Evolutionary conservation across 2,888 invertebrate genomes (phyloP).

Genomic region (Clusia tigrina): DNA sequence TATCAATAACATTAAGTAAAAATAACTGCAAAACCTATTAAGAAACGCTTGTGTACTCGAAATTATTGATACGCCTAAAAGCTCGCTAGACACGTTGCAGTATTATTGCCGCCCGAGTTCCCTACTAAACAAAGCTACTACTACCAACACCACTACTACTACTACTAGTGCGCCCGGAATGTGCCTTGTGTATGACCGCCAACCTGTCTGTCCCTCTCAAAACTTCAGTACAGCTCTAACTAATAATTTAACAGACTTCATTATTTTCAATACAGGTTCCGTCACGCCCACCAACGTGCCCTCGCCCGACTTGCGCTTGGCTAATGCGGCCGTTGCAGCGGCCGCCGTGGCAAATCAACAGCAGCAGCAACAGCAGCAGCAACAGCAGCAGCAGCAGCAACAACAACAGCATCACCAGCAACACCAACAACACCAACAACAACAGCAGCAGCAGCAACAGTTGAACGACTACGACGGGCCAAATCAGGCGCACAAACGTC

Average conservation of each 20-base stretch:
- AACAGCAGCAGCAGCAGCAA: slow-evolving; percentile 55
- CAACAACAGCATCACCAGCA: slow-evolving; percentile 55
- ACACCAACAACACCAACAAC: slow-evolving; percentile 48
- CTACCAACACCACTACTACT: not conserved
- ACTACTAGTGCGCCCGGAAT: not conserved
- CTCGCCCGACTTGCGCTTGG: slow-evolving; percentile 70
- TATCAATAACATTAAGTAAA: no score
- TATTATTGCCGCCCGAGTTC: slow-evolving; percentile 7
- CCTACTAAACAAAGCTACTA: slow-evolving; percentile 5
- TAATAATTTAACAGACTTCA: slow-evolving; percentile 63
- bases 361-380: slow-evolving; percentile 54
- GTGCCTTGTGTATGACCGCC: slow-evolving; percentile 37
- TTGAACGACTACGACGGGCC: slow-evolving; percentile 71
- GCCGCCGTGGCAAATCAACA: slow-evolving; percentile 51
- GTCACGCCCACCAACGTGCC: slow-evolving; percentile 85
- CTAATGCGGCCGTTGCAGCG: slow-evolving; percentile 48
- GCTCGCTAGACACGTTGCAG: slow-evolving; percentile 7
- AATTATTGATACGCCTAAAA: not conserved
- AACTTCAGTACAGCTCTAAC: slow-evolving; percentile 45
- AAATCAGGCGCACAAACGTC: slow-evolving; percentile 74
- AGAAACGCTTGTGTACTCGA: no score
- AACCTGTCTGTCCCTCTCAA: slow-evolving; percentile 37
- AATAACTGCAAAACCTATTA: no score
- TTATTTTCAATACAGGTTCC: slow-evolving; percentile 71
- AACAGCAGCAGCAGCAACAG: slow-evolving; percentile 48